These are phyloP conservation scores for Alcis repandata DNA, from an alignment of 2,888 invertebrate species.

Conservation along the genomic window DNA sequence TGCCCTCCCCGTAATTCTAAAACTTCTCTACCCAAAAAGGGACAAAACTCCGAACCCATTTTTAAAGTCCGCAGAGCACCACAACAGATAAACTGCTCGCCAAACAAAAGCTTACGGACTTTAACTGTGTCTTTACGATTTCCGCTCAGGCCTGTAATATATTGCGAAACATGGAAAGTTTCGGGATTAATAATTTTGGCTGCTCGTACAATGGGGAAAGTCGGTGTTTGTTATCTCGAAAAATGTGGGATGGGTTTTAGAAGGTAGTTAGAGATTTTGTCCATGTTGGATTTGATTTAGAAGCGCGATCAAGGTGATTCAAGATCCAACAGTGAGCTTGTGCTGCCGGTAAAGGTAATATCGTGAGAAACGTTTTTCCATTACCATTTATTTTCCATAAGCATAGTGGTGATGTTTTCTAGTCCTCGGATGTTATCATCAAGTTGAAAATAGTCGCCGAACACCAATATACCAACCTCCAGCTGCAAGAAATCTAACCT, in stretches of 20 bases:
- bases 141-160: slow-evolving; percentile 31
- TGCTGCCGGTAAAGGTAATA: too few species aligned
- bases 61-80: slow-evolving; percentile 27
- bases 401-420: too few species aligned
- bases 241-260: background rate
- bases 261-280: background rate
- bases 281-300: too few species aligned
- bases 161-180: slow-evolving; percentile 42
- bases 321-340: too few species aligned
- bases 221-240: slow-evolving; percentile 17
- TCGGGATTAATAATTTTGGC: slow-evolving; percentile 30
- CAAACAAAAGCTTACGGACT: slow-evolving; percentile 38
- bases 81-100: slow-evolving; percentile 34
- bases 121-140: slow-evolving; percentile 34
- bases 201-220: slow-evolving; percentile 8
- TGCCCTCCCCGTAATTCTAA: slow-evolving; percentile 16
- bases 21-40: slow-evolving; percentile 22
- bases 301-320: too few species aligned
- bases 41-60: slow-evolving; percentile 19
- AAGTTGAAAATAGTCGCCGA: too few species aligned
- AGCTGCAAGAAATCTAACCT: too few species aligned
- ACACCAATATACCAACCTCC: too few species aligned
- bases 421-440: too few species aligned
- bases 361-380: too few species aligned
- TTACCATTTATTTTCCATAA: too few species aligned